phyloP scores from a whole-genome alignment of 1,140 invertebrate genomes.

The Drosophila guanche region DNA sequence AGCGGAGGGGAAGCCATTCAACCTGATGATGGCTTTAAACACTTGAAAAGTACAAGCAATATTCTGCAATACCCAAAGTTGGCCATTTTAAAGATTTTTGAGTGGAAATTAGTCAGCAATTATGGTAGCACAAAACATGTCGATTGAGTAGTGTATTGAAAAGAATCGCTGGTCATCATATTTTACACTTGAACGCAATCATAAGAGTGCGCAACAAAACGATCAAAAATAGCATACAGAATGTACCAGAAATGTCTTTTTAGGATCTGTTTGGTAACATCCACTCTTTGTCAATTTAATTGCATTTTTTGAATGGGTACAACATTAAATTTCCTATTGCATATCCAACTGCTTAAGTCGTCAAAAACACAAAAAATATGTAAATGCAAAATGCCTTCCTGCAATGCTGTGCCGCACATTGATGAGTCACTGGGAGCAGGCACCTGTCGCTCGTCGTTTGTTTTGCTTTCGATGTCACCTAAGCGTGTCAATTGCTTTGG shows the following conservation, averaged over 20 bases:
- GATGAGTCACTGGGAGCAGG: constrained; percentile 47
- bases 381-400: constrained; percentile 14
- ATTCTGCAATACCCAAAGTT: constrained; percentile 19
- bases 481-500: constrained; percentile 65
- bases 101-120: constrained; percentile 3
- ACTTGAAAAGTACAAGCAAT: constrained; percentile 13
- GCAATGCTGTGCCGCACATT: constrained; percentile 12
- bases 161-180: no score
- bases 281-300: background rate
- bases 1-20: constrained; percentile 25
- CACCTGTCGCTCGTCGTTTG: constrained; percentile 30
- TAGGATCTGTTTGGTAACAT: background rate
- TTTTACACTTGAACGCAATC: no score
- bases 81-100: background rate
- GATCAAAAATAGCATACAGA: background rate
- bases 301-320: no score
- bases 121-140: no score
- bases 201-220: background rate
- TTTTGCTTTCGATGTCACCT: constrained; percentile 7
- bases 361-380: constrained; percentile 3
- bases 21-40: constrained; percentile 16
- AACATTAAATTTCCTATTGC: constrained; percentile 16
- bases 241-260: no score
- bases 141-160: no score
- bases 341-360: constrained; percentile 31